A percentile compares a stretch with the other conserved stretches of the same genome.
Evolutionary conservation across 2,888 invertebrate genomes (phyloP).

Genomic region (Conomelus anceps): DNA sequence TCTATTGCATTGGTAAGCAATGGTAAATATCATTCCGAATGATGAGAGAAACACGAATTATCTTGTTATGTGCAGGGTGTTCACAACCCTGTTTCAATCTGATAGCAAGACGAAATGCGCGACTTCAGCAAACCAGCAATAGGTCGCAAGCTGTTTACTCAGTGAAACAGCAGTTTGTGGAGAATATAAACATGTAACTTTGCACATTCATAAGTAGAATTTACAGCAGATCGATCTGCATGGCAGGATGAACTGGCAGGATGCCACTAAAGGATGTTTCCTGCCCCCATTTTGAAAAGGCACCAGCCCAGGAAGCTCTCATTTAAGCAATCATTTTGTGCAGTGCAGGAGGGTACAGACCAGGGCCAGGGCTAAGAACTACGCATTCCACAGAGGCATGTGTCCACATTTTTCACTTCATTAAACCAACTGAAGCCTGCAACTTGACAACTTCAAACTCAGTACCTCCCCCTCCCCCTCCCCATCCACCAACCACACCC

Average conservation of each 20-base stretch:
- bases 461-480: background rate
- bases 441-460: background rate
- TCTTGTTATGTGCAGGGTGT: background rate
- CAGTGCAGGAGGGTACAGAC: background rate
- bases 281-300: background rate
- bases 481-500: background rate
- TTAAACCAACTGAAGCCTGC: background rate
- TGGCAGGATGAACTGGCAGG: background rate
- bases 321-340: conserved; percentile 6
- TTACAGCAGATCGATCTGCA: background rate
- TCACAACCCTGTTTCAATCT: background rate
- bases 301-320: conserved; percentile 2
- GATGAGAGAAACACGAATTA: too few species aligned
- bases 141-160: background rate
- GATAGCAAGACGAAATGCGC: background rate
- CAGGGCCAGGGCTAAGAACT: background rate
- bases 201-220: background rate
- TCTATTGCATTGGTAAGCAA: too few species aligned
- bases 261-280: conserved; percentile 11
- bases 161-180: background rate
- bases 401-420: background rate
- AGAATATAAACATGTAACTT: background rate
- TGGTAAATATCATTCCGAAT: too few species aligned
- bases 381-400: background rate
- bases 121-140: too few species aligned